Base-by-base conservation (phyloP, 2,797 vertebrate genomes). In the Prunella strophiata region DNA sequence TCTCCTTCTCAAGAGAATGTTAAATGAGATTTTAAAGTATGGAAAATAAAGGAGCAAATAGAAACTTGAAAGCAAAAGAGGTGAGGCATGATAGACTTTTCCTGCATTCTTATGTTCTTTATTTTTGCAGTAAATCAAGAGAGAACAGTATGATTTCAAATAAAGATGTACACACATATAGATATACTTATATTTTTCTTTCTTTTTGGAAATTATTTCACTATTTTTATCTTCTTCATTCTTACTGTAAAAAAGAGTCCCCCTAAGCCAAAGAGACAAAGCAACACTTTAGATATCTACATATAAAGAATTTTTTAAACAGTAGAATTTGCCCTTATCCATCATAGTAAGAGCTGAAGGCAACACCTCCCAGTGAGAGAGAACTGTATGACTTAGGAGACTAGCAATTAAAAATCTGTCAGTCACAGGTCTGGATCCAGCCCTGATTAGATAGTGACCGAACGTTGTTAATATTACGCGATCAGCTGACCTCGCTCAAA, bases 1-100 rank as follows among this genome's bases (percentile, higher is more conserved):
- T 97, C 95, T 97, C 96, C 95, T 95, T 96, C 98, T 98, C 97
- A 94, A 96, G 97, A 98, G 98, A 97, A 97, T 97, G 97, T 97
- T 98, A 97, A 98, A 98, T 98, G 98, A 98, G 98, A 97, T 97
- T 97, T 97, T 98, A 98, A 97, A 97, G 97, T 97, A 98, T 97
- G 96, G 96, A 97, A 96, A 97, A 97, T 97, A 97, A 98, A 98
- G 95, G 95, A 97, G 95, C 96, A 97, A 97, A 97, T 96, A 96
- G 97, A 97, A 98, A 97, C 93, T 97, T 94, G 92, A 97, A 98
- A 98, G 97, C 95, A 95, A 94, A 96, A 94, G 96, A 96, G 92
- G 97, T 95, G 94, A 97, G 74, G 95, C 85, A 97, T 94, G 97
- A 96, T 96, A 97, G 97, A 97, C 95, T 97, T 95, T 73, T 91